Base-by-base conservation (phyloP, 2,888 invertebrate genomes). In the Torymus auratus region DNA sequence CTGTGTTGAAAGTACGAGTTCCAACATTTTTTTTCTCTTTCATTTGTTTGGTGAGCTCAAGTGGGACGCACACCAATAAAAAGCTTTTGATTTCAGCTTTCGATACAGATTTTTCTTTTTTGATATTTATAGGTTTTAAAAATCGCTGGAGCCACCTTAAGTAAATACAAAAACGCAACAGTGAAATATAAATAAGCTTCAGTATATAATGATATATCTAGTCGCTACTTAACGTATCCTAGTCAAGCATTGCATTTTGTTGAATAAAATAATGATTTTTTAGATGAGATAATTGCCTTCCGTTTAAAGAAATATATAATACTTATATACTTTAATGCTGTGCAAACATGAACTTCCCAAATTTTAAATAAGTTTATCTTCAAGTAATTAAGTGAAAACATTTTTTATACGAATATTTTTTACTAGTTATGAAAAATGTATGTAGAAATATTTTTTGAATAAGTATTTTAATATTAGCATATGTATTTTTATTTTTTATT, bases 221-320 rank as follows among this genome's bases (percentile, higher is more conserved):
- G 89, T 89, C 89, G 86, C 87, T 86, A 89, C 87, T 89, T 87
- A 88, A 89, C 87, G 84, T 86, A 84, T 88, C 85, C 89, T 89
- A 89, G 89, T 89, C 89, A 88, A 86, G 80, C 85, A 85, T 86
- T 88, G 86, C 86, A 88, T 89, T 89, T 89, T 85, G 82, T 86
- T n/a, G 20, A 74, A 67, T 12, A 17, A 12, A 13, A 55, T 52
- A 55, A 60, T 60, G 23, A 7, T 61, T 73, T 58, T 58, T 41
- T 41, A 7, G 7, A 41, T 41, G 41, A 41, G 41, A 41, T 41
- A 7, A 41, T 41, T 41, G 41, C 41, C 41, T 41, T 62, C 12
- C 50, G 55, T 62, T 61, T 73, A 15, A 23, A 68, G 41, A 62
- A 13, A 68, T 56, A 64, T 52, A n/a, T n/a, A n/a, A n/a, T n/a